Evolutionary conservation across 2,888 invertebrate species (phyloP), one percentile per base, ranked within the genome.

Genomic region (Cataglyphis livida): DNA sequence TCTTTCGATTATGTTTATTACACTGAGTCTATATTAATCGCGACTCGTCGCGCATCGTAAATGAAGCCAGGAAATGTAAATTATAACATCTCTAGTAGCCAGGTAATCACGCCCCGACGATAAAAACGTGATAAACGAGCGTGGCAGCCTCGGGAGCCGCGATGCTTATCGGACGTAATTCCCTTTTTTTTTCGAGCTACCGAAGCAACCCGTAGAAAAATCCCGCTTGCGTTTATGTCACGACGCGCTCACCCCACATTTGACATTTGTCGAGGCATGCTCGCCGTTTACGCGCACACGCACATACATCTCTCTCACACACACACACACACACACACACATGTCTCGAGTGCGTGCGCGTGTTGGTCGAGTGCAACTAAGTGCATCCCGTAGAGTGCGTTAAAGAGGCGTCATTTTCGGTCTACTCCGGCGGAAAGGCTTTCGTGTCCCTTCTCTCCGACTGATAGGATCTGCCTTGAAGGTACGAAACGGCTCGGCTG

Each of bases 121-220:
- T 91, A 91, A 91, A 91, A 87, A 87, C 86, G 91, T 90, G 90
- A 91, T 90, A 86, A 91, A 91, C 88, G 89, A 89, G 88, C 89
- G 82, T 79, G 75, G 81, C 81, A 76, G 65, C 21, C 83, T 74
- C 76, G 79, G 84, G 79, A 74, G 87, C 71, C 85, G 84, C 85
- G 91, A 91, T 90, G 84, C 85, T 90, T 89, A 90, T 90, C 89
- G 84, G 35, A 9, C 81, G 70, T 85, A 86, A 86, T 86, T 85
- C 81, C 81, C 89, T 84, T 84, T 84, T 84, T 82, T 51, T 82
- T 83, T 86, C 81, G 81, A 82, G 85, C 44, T 83, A 78, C 66
- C 85, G 82, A 85, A 83, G 78, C 76, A 28, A 74, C 84, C 28
- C 84, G 66, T 83, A 83, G 85, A 90, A 90, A 90, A 89, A 85